Conservation (phyloP, 2,797 vertebrate genomes). For the Kryptopterus vitreolus region DNA sequence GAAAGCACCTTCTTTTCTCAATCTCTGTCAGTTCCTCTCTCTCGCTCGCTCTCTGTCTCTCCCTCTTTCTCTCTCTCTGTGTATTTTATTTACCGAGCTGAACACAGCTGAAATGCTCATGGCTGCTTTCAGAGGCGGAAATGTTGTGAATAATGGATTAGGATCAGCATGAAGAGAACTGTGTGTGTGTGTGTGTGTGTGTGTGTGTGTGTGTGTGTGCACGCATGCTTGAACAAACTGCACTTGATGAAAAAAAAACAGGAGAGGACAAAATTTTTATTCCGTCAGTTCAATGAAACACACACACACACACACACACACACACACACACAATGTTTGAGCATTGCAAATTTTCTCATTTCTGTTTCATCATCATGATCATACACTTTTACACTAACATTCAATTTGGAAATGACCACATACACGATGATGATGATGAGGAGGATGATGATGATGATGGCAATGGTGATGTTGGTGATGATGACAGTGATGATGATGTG, state of each 20-base stretch:
- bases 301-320: background rate
- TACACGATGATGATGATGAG: no score
- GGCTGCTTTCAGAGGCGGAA: conserved; percentile 54
- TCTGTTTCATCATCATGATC: background rate
- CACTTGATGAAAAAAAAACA: conserved; percentile 39
- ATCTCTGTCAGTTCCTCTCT: background rate
- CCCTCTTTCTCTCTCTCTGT: conserved; percentile 2
- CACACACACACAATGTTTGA: no score
- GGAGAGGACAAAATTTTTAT: background rate
- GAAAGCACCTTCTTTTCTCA: background rate
- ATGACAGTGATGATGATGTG: no score
- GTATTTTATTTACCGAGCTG: background rate
- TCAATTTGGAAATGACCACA: background rate
- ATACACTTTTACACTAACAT: background rate
- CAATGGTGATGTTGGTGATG: no score
- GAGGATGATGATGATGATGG: no score
- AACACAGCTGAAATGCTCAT: conserved; percentile 50
- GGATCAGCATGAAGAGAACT: conserved; percentile 54
- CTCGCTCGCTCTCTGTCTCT: conserved; percentile 10
- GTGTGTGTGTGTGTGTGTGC: conserved; percentile 57
- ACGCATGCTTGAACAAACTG: conserved; percentile 57
- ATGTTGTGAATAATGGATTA: conserved; percentile 69
- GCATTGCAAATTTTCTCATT: no score
- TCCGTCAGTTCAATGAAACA: background rate
- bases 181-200: conserved; percentile 57